Percentiles rank a stretch among this genome's conserved stretches.
phyloP scores from a whole-genome alignment of 2,888 invertebrate genomes.

The Trimorus sp. region DNA sequence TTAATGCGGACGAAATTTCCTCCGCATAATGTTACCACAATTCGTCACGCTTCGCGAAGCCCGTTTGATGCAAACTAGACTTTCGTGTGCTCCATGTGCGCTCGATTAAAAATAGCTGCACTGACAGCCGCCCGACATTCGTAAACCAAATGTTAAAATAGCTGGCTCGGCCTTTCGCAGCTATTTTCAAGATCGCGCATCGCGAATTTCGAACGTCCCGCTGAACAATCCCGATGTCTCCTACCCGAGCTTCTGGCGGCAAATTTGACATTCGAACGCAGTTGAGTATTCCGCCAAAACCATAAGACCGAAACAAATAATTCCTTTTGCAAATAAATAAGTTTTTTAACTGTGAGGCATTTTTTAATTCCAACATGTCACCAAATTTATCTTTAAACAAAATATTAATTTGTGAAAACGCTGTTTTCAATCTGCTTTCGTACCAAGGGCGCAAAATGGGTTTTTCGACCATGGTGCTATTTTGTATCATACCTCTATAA shows the following conservation, averaged over 20 bases:
- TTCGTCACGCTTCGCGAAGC: constrained; percentile 59
- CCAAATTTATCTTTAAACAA: too few species aligned
- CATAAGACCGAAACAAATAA: too few species aligned
- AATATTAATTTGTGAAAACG: too few species aligned
- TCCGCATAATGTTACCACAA: constrained; percentile 62
- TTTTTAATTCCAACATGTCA: too few species aligned
- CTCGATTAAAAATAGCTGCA: constrained; percentile 65
- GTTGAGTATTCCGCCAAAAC: too few species aligned
- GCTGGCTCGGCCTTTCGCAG: constrained; percentile 12
- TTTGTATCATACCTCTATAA: too few species aligned
- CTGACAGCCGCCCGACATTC: constrained; percentile 56
- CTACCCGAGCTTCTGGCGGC: constrained; percentile 3
- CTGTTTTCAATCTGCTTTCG: too few species aligned
- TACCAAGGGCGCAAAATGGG: too few species aligned
- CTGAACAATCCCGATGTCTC: neutral
- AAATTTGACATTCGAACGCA: constrained; percentile 1
- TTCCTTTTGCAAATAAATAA: too few species aligned
- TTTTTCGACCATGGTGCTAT: too few species aligned
- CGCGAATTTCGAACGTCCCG: constrained; percentile 15
- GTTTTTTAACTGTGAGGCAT: too few species aligned
- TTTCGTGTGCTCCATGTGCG: constrained; percentile 62
- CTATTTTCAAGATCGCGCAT: constrained; percentile 49
- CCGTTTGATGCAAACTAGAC: constrained; percentile 60
- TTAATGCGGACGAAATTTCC: constrained; percentile 48
- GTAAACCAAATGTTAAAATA: constrained; percentile 57